A percentile compares a stretch with the other conserved stretches of the same genome.
Evolutionary conservation across 92 coral and sea anemone species (phyloP).

Genomic region (Muricea muricata): DNA sequence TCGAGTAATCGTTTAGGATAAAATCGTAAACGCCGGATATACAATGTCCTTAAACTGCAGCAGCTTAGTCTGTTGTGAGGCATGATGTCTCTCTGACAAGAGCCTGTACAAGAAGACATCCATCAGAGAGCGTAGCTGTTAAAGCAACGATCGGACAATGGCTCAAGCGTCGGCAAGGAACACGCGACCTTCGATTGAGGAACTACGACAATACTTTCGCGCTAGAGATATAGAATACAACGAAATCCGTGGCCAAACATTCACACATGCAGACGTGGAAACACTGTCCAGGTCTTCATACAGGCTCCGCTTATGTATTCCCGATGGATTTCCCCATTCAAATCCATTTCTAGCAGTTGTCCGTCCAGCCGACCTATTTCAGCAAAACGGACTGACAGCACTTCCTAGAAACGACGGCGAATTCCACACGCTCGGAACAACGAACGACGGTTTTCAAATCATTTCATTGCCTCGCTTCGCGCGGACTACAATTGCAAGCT

Average conservation of each 20-base stretch:
- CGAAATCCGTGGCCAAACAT: background rate
- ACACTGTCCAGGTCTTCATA: background rate
- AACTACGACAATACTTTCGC: background rate
- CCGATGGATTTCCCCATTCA: conserved; percentile 31
- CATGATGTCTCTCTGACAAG: no score
- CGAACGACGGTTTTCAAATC: conserved; percentile 15
- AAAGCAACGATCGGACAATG: no score
- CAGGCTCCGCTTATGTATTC: conserved; percentile 27
- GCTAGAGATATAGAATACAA: background rate
- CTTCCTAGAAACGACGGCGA: background rate
- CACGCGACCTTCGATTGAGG: background rate
- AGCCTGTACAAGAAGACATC: no score
- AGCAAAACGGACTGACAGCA: background rate
- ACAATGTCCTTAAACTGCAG: no score
- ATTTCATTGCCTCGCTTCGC: background rate
- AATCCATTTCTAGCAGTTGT: conserved; percentile 39
- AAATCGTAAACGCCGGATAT: no score
- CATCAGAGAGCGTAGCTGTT: no score
- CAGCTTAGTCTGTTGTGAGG: no score
- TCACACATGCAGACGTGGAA: background rate
- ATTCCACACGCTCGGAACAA: background rate
- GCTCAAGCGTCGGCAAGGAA: background rate
- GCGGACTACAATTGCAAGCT: background rate
- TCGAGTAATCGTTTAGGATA: background rate
- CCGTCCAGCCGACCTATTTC: background rate